These are phyloP conservation scores for Gortyna flavago DNA, from an alignment of 2,888 invertebrate genomes.

Conservation along the genomic window DNA sequence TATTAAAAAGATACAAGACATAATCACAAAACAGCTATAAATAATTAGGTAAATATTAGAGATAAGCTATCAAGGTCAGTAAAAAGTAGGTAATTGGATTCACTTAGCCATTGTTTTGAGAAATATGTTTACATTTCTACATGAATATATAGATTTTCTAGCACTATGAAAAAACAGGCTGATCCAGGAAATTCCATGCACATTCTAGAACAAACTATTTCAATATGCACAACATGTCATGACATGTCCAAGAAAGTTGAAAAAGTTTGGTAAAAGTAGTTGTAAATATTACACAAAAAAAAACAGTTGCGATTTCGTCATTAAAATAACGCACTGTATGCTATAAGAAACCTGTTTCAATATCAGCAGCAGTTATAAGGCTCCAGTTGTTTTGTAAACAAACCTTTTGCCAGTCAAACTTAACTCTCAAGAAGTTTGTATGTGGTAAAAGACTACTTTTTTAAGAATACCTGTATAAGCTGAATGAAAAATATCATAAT, in stretches of 20 bases:
- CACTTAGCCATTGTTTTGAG: slow-evolving; percentile 17
- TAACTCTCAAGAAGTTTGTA: background rate
- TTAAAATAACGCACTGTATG: background rate
- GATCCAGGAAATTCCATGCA: background rate
- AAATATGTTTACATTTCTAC: slow-evolving; percentile 35
- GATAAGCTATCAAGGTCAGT: slow-evolving; percentile 63
- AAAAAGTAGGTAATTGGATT: slow-evolving; percentile 48
- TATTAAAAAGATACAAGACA: background rate
- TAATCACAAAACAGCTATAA: background rate
- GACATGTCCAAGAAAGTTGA: slow-evolving; percentile 45
- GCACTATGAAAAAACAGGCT: background rate
- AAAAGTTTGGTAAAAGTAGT: slow-evolving; percentile 26
- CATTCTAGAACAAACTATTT: slow-evolving; percentile 51
- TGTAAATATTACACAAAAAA: background rate
- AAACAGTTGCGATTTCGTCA: background rate
- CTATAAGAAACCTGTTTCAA: slow-evolving; percentile 36
- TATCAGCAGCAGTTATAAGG: slow-evolving; percentile 22
- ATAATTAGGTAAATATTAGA: slow-evolving; percentile 29
- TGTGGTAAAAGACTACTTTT: background rate
- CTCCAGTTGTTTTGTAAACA: slow-evolving; percentile 67
- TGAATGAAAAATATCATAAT: slow-evolving; percentile 19
- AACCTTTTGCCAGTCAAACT: slow-evolving; percentile 39
- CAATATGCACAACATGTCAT: slow-evolving; percentile 39
- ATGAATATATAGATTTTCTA: background rate
- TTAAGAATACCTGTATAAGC: background rate